A percentile compares a stretch with the other conserved stretches of the same genome.
These are phyloP conservation scores for Noctua pronuba DNA, from an alignment of 2,888 invertebrate genomes.

Conservation along the genomic window DNA sequence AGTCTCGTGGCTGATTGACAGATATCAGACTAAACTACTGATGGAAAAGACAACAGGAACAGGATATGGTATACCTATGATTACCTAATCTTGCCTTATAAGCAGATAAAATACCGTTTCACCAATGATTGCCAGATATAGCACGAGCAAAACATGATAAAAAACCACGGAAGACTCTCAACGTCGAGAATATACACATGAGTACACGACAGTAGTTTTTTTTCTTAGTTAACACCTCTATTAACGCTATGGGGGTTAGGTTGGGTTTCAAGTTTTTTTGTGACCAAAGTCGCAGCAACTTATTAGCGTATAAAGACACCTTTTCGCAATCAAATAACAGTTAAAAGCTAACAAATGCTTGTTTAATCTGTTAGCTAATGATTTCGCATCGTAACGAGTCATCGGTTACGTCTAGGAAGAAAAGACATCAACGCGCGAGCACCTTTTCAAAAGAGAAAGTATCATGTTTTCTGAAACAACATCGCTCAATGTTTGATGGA, in stretches of 20 bases:
- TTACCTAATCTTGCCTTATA: neutral
- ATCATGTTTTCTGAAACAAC: slow-evolving; percentile 10
- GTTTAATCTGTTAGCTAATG: slow-evolving; percentile 26
- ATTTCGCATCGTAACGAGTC: slow-evolving; percentile 19
- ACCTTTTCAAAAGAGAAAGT: slow-evolving; percentile 65
- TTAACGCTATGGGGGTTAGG: neutral
- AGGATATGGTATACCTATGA: neutral
- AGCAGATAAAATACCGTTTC: neutral
- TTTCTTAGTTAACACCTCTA: neutral
- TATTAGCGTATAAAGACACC: neutral
- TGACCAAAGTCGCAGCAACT: neutral
- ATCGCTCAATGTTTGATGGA: slow-evolving; percentile 19
- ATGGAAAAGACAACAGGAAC: neutral
- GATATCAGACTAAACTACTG: neutral
- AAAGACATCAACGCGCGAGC: slow-evolving; percentile 73
- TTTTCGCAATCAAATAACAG: neutral
- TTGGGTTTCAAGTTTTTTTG: no score
- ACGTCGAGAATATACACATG: neutral
- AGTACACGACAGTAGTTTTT: neutral
- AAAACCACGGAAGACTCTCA: neutral
- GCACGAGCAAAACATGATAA: neutral
- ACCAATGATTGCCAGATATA: neutral
- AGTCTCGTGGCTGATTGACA: neutral
- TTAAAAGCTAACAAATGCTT: slow-evolving; percentile 4
- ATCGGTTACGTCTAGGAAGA: slow-evolving; percentile 55